phyloP scores from a whole-genome alignment of 2,113 vertebrate species.

The Embiotoca jacksoni region DNA sequence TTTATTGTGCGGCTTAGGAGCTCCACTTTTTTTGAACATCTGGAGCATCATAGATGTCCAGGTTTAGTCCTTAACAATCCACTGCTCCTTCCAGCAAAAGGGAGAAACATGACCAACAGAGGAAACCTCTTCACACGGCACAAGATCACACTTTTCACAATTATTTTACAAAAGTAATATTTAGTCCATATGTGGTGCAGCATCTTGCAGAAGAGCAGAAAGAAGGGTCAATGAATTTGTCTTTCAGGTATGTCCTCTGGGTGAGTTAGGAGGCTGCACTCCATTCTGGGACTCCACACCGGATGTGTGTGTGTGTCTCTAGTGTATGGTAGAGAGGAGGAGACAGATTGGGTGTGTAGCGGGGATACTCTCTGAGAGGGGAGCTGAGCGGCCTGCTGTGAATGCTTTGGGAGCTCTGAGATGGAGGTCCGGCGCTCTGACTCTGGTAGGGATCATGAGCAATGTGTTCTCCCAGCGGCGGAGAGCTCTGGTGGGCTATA shows the following conservation, averaged over 20 bases:
- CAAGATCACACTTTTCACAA: slow-evolving; percentile 66
- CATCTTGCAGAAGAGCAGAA: slow-evolving; percentile 37
- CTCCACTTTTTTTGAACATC: slow-evolving; percentile 4
- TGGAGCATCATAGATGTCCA: slow-evolving; percentile 26
- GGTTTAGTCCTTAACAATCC: slow-evolving; percentile 40
- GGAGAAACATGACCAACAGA: slow-evolving; percentile 25
- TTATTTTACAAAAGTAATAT: slow-evolving; percentile 63
- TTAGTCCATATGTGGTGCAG: slow-evolving; percentile 47
- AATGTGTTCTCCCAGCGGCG: slow-evolving; percentile 85
- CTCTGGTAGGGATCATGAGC: slow-evolving; percentile 86
- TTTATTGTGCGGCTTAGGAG: slow-evolving; percentile 43
- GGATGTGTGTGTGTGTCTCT: slow-evolving; percentile 83
- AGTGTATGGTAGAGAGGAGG: slow-evolving; percentile 94
- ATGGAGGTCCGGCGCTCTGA: slow-evolving; percentile 82
- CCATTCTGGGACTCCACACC: slow-evolving; percentile 93
- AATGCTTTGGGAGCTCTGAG: slow-evolving; percentile 87
- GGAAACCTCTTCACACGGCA: slow-evolving; percentile 57
- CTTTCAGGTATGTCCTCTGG: slow-evolving; percentile 28
- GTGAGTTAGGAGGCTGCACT: slow-evolving; percentile 90
- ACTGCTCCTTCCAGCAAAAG: slow-evolving; percentile 43
- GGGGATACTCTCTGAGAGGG: slow-evolving; percentile 83
- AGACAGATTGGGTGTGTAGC: slow-evolving; percentile 90
- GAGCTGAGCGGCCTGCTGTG: slow-evolving; percentile 90
- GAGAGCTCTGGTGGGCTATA: slow-evolving; percentile 89
- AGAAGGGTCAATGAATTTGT: slow-evolving; percentile 38